phyloP scores from a whole-genome alignment of 2,797 vertebrate genomes.

The Sandelia bainsii region DNA sequence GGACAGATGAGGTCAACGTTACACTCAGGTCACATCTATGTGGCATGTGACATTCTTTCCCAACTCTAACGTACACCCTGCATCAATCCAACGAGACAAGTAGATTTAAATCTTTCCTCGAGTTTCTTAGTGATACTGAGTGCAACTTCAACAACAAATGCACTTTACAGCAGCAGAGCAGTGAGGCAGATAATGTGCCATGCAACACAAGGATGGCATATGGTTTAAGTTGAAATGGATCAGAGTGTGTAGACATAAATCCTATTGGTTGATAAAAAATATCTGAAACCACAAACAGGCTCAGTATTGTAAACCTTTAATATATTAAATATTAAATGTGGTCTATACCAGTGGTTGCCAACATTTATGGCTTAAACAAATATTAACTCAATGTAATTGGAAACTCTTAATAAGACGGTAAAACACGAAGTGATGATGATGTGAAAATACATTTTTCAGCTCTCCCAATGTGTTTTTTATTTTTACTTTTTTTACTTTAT shows the following conservation, averaged over 20 bases:
- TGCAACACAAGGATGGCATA: slow-evolving; percentile 45
- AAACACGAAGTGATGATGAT: no score
- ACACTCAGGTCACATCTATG: slow-evolving; percentile 63
- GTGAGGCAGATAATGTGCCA: slow-evolving; percentile 35
- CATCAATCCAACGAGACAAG: background rate
- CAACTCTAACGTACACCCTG: slow-evolving; percentile 9
- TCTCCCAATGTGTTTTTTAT: no score
- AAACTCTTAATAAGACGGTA: no score
- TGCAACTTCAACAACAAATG: slow-evolving; percentile 44
- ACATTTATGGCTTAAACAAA: background rate
- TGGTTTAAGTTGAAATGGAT: background rate
- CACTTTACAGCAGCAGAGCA: slow-evolving; percentile 18
- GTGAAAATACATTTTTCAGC: no score
- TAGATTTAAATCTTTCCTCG: background rate
- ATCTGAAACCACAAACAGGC: background rate
- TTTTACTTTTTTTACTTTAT: no score
- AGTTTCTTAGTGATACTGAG: slow-evolving; percentile 50
- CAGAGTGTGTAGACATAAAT: background rate
- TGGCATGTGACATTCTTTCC: slow-evolving; percentile 40
- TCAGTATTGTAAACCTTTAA: background rate
- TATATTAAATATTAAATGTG: background rate
- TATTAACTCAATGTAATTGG: background rate
- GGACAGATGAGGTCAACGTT: slow-evolving; percentile 55
- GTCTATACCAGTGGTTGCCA: slow-evolving; percentile 2
- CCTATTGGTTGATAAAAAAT: background rate